These are phyloP conservation scores for Drosophila pseudotalamancana DNA, from an alignment of 2,888 invertebrate genomes.

Conservation along the genomic window DNA sequence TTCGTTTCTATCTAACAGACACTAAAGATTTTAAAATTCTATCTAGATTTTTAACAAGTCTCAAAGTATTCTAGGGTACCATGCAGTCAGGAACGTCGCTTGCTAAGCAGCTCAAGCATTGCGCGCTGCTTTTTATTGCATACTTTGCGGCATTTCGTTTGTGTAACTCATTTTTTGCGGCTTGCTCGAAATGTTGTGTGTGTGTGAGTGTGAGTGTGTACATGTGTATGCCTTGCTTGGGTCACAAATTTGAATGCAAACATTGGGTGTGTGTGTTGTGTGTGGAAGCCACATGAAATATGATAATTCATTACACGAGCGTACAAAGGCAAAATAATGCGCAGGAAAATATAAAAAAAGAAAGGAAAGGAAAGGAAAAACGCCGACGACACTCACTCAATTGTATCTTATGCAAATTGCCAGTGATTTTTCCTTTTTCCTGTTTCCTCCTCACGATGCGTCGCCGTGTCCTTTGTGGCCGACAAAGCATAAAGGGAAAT, in stretches of 20 bases:
- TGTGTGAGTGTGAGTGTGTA: background rate
- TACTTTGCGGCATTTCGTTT: conserved; percentile 72
- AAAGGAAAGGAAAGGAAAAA: conserved; percentile 20
- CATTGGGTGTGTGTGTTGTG: conserved; percentile 40
- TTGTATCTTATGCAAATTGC: conserved; percentile 80
- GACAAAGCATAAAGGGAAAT: conserved; percentile 37
- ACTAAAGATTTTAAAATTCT: too few relatives aligned
- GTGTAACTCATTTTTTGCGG: conserved; percentile 62
- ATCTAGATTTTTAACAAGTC: too few relatives aligned
- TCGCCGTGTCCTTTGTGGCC: conserved; percentile 34
- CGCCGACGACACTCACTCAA: conserved; percentile 74
- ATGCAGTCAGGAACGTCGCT: background rate
- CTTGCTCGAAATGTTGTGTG: conserved; percentile 26
- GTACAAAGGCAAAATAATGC: conserved; percentile 55
- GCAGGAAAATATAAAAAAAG: conserved; percentile 58
- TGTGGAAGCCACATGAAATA: conserved; percentile 70
- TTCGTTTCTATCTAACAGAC: too few relatives aligned
- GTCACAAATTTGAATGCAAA: conserved; percentile 72
- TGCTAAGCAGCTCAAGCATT: background rate
- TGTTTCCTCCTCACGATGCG: conserved; percentile 46
- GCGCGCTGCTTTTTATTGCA: conserved; percentile 64
- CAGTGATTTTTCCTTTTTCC: conserved; percentile 77
- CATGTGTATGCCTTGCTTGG: conserved; percentile 19
- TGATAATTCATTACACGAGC: conserved; percentile 78
- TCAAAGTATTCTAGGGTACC: conserved; percentile 15